Base-by-base conservation (phyloP, 1,140 invertebrate species). In the Lordiphosa clarofinis region DNA sequence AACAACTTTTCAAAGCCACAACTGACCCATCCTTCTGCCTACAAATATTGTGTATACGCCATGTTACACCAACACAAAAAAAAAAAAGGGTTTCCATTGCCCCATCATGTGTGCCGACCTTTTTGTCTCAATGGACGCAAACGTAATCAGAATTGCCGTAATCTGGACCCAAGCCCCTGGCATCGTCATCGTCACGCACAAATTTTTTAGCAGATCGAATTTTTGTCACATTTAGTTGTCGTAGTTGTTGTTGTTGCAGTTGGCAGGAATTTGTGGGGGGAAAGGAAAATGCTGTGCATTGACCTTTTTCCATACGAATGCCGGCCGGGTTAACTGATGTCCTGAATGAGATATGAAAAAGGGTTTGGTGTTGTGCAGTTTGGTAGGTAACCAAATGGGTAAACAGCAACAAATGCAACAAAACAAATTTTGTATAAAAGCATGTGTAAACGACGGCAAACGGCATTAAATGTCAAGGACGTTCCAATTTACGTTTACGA, bases 301-400 rank as follows among this genome's bases (percentile, higher is more conserved):
- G 67, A 71, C 67, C 67, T 71, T 71, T 71, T 71, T 71, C 67
- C 67, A 57, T 61, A 63, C 67, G 67, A 71, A 57, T 62, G 67
- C 28, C 56, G 44, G 40, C 38, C 43, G 53, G 56, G 52, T 56
- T 65, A 65, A 57, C 58, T 43, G 40, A 28, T 28, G 24, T 28
- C 6, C 24, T 24, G 31, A 35, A 47, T 11, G 44, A n/a, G 13
- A 43, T 9, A 10, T 31, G 42, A 5, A 15, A 10, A 24, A 21
- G 0, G 24, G 15, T 10, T 9, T 35, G 39, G 15, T 37, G 35
- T 50, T 13, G 21, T 21, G 36, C 24, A n/a, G n/a, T n/a, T n/a
- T n/a, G n/a, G n/a, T n/a, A 31, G 28, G 35, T 33, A 36, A n/a
- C 37, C 19, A 21, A 52, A 31, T 37, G 21, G 49, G 43, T 46